Evolutionary conservation across 2,113 vertebrate genomes (phyloP), one percentile per base, ranked within the genome.

Genomic region (Eleginops maclovinus): DNA sequence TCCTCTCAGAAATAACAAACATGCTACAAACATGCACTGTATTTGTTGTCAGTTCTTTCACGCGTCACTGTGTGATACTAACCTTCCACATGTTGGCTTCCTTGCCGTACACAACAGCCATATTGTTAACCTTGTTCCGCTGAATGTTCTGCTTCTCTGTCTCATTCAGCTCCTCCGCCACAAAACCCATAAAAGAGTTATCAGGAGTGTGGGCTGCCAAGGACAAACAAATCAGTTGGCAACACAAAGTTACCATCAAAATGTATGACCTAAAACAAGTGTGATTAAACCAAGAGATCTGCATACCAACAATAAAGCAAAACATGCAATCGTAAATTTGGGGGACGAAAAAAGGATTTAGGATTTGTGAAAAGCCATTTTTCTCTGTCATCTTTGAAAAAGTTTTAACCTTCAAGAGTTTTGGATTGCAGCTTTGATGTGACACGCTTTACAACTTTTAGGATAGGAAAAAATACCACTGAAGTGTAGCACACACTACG

Each of bases 141-240:
- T 95, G 95, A 89, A 98, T 96, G 67, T 94, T 88, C 54, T 95
- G 92, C 69, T 84, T 95, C 93, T 97, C 97, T 0, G 98, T 97
- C 82, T 95, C 93, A 60, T 97, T 98, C 89, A 98, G 95, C 92
- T 98, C 97, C 92, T 99, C 97, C 0, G 97, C 96, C 90, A 98
- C 98, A 4, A 99, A 99, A 76, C 98, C 98, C 98, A 99, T 99
- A 89, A 99, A 99, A 81, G 98, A 99, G 94, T 99, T 99, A 90
- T 99, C 98, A 0, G 98, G 98, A 26, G 97, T 99, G 92, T 99
- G 98, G 77, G 98, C 98, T 99, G 92, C 44, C 69, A 78, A 82
- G 68, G 81, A 88, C 69, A 81, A 78, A 84, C 61, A 72, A 67
- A 86, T 69, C 41, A 61, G 81, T 67, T 49, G 60, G 62, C 43